Evolutionary conservation across 2,797 vertebrate genomes (phyloP).

Genomic region (Melopsittacus undulatus): DNA sequence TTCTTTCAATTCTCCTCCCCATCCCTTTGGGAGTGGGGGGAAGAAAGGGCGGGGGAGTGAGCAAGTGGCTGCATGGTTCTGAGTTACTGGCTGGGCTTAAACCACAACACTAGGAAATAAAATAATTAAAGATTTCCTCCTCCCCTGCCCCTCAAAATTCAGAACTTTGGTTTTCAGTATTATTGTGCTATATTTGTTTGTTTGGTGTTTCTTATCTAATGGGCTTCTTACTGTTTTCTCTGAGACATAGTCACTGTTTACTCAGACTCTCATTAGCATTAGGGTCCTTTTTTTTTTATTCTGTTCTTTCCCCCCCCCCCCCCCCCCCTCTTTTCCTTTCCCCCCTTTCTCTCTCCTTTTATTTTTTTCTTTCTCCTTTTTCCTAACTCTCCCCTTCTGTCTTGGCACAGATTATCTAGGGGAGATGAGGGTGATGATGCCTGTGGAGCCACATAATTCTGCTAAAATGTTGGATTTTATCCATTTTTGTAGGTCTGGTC

Average conservation of each 20-base stretch:
- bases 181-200: background rate
- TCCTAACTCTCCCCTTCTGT: accelerated
- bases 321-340: accelerated
- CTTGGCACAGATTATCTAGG: background rate
- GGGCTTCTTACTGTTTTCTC: background rate
- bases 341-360: background rate
- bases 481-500: background rate
- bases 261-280: background rate
- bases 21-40: too few relatives aligned
- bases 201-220: background rate
- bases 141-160: background rate
- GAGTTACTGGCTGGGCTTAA: too few relatives aligned
- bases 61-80: too few relatives aligned
- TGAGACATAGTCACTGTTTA: background rate
- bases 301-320: accelerated
- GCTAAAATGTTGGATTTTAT: background rate
- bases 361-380: background rate
- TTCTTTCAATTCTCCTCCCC: too few relatives aligned
- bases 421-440: background rate
- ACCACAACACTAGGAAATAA: background rate
- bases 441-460: background rate
- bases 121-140: background rate
- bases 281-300: background rate
- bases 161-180: background rate
- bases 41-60: too few relatives aligned